These are phyloP conservation scores for Pantherophis guttatus DNA, from an alignment of 2,113 vertebrate species.

Conservation along the genomic window DNA sequence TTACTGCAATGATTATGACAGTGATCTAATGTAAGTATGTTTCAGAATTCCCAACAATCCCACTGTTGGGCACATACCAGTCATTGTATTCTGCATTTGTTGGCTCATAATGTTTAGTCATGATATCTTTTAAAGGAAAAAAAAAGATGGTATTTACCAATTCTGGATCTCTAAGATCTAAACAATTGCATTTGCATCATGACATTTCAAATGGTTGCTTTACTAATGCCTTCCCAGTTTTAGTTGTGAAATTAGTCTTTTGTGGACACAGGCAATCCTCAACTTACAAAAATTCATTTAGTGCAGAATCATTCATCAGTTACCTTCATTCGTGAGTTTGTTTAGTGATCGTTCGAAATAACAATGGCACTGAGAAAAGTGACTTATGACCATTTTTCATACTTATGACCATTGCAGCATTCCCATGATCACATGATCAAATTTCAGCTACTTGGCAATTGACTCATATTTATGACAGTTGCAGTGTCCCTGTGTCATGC, in stretches of 20 bases:
- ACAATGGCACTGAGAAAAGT: neutral
- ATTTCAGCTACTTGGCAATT: neutral
- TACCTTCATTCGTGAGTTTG: neutral
- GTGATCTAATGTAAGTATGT: neutral
- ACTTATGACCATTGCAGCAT: neutral
- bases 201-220: neutral
- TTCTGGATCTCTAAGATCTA: neutral
- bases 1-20: neutral
- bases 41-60: neutral
- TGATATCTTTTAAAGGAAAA: neutral
- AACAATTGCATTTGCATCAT: neutral
- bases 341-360: neutral
- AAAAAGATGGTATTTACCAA: neutral
- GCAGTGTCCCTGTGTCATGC: neutral
- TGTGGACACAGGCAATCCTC: neutral
- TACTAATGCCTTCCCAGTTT: neutral
- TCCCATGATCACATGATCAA: neutral
- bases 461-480: neutral
- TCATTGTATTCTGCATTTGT: neutral
- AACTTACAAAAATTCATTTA: neutral
- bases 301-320: neutral
- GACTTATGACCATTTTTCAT: neutral
- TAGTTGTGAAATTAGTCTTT: neutral
- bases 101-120: neutral
- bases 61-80: neutral